Evolutionary conservation across 2,888 invertebrate genomes (phyloP).

Genomic region (Electrophaes corylata): DNA sequence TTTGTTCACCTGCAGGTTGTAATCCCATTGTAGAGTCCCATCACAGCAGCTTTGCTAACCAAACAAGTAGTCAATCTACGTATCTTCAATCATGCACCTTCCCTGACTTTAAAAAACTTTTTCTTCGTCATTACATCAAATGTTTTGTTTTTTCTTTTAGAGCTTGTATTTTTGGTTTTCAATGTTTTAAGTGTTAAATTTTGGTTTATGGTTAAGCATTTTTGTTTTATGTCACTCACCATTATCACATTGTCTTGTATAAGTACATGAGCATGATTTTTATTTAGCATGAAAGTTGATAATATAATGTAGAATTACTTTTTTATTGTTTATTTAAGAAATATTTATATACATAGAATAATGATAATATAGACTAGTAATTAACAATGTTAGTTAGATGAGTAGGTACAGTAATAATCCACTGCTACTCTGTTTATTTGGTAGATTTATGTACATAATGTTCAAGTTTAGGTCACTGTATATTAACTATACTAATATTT

Average conservation of each 20-base stretch:
- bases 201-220: conserved; percentile 30
- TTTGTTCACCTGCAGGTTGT: conserved; percentile 38
- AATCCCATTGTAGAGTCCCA: conserved; percentile 37
- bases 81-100: conserved; percentile 17
- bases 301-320: not conserved
- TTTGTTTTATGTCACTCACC: conserved; percentile 27
- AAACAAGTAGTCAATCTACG: conserved; percentile 21
- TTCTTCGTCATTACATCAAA: not conserved
- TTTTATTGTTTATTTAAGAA: not conserved
- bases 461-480: too few species aligned
- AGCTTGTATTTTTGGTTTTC: conserved; percentile 1
- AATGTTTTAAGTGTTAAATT: not conserved
- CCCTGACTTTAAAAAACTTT: not conserved
- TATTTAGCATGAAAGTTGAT: conserved; percentile 35
- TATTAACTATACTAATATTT: too few species aligned
- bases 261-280: conserved; percentile 35
- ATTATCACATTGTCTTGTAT: conserved; percentile 13
- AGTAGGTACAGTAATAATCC: too few species aligned
- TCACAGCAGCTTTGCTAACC: conserved; percentile 44
- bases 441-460: too few species aligned
- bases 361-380: not conserved
- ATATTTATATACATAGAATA: not conserved
- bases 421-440: too few species aligned
- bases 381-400: not conserved
- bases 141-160: not conserved